These are phyloP conservation scores for Microctenopoma lineatum DNA, from an alignment of 2,797 vertebrate species.

Conservation along the genomic window DNA sequence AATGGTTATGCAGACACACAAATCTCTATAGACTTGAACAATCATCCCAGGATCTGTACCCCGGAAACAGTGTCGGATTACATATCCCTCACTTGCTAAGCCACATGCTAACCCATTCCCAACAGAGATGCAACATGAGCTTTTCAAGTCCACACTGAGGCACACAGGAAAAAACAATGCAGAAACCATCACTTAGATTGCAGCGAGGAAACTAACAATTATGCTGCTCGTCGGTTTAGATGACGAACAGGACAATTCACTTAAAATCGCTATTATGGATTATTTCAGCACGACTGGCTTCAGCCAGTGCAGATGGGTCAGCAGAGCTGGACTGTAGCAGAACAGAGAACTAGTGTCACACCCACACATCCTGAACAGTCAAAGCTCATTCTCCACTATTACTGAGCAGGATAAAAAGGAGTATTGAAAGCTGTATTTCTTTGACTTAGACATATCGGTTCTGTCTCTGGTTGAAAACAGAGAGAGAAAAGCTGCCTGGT, in stretches of 20 bases:
- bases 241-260: constrained; percentile 36
- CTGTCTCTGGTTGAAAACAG: constrained; percentile 10
- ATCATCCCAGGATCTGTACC: constrained; percentile 64
- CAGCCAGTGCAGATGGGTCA: constrained; percentile 49
- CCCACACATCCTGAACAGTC: background rate
- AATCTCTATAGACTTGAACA: constrained; percentile 39
- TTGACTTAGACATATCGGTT: constrained; percentile 5
- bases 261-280: constrained; percentile 46
- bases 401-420: background rate
- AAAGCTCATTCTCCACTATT: background rate
- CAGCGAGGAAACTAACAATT: constrained; percentile 6
- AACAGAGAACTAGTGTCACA: constrained; percentile 23
- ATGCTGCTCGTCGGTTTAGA: constrained; percentile 8
- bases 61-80: constrained; percentile 80
- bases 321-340: constrained; percentile 61
- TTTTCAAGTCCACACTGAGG: constrained; percentile 34
- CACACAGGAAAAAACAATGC: constrained; percentile 28
- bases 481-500: constrained; percentile 27
- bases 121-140: constrained; percentile 69
- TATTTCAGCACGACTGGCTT: constrained; percentile 49
- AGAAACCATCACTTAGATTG: constrained; percentile 5
- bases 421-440: background rate
- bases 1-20: constrained; percentile 50
- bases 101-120: constrained; percentile 69
- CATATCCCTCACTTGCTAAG: constrained; percentile 68